phyloP scores from a whole-genome alignment of 2,797 vertebrate genomes.

The Anguilla megastoma region DNA sequence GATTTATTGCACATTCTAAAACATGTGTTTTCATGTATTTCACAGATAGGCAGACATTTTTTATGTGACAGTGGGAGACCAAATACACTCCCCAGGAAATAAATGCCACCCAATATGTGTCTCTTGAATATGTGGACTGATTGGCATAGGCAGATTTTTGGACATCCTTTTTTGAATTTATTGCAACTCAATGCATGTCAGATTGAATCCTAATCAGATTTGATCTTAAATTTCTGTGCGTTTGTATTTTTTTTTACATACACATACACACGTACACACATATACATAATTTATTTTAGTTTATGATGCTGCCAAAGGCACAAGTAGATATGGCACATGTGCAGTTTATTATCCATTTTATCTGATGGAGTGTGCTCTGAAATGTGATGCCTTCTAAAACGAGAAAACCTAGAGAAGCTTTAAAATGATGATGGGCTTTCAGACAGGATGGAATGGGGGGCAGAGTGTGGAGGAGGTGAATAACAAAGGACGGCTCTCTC shows the following conservation, averaged over 20 bases:
- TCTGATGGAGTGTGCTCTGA: not conserved
- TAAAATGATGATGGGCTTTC: not conserved
- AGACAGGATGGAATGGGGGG: not conserved
- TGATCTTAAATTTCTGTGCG: not conserved
- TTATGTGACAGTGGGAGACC: not conserved
- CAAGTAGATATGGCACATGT: not conserved
- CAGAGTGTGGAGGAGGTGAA: conserved; percentile 47
- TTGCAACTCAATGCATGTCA: not conserved
- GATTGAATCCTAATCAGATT: not conserved
- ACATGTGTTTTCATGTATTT: not conserved
- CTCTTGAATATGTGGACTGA: not conserved
- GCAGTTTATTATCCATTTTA: not conserved
- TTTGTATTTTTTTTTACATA: too few relatives aligned
- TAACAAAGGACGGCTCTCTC: conserved; percentile 56
- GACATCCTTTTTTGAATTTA: not conserved
- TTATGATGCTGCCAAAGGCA: not conserved
- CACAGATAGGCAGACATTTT: not conserved
- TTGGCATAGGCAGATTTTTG: not conserved
- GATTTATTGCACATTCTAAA: not conserved
- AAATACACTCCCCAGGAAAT: not conserved
- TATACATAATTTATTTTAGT: not conserved
- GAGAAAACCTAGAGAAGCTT: not conserved
- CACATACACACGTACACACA: not conserved
- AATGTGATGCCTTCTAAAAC: not conserved
- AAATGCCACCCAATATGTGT: not conserved